Conservation (phyloP, 2,797 vertebrate species). For the Sebastes taczanowskii region DNA sequence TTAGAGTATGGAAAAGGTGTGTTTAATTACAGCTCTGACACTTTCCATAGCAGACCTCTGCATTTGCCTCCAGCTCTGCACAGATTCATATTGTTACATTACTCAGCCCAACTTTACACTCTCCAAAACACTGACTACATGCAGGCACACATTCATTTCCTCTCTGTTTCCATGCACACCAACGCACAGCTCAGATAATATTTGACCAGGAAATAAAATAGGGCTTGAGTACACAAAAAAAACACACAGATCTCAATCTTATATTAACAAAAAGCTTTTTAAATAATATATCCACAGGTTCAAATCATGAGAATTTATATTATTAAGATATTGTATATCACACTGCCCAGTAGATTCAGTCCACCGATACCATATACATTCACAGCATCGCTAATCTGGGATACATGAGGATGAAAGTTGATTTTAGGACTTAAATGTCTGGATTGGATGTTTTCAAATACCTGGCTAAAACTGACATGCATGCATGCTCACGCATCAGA, state of each 20-base stretch:
- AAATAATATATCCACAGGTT: not conserved
- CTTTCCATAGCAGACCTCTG: conserved; percentile 15
- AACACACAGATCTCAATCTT: not conserved
- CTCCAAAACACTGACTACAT: not conserved
- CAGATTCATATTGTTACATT: not conserved
- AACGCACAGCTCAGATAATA: not conserved
- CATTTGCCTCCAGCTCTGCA: conserved; percentile 23
- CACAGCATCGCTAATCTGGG: conserved; percentile 8
- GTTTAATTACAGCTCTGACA: conserved; percentile 45
- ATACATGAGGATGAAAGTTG: conserved; percentile 23
- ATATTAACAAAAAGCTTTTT: not conserved
- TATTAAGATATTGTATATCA: not conserved
- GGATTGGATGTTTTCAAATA: conserved; percentile 41
- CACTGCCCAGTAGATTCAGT: not conserved
- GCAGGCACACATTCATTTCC: not conserved
- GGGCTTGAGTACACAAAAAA: not conserved
- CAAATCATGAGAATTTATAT: not conserved
- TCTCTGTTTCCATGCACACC: not conserved
- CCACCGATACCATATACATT: not conserved
- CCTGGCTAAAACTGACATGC: not conserved
- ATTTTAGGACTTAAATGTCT: conserved; percentile 26
- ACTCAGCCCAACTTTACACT: conserved; percentile 9
- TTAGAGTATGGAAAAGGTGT: conserved; percentile 22
- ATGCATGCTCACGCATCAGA: conserved; percentile 10
- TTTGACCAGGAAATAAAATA: not conserved